Conservation (phyloP, 2,888 invertebrate species). For the Ganaspis brasiliensis region DNA sequence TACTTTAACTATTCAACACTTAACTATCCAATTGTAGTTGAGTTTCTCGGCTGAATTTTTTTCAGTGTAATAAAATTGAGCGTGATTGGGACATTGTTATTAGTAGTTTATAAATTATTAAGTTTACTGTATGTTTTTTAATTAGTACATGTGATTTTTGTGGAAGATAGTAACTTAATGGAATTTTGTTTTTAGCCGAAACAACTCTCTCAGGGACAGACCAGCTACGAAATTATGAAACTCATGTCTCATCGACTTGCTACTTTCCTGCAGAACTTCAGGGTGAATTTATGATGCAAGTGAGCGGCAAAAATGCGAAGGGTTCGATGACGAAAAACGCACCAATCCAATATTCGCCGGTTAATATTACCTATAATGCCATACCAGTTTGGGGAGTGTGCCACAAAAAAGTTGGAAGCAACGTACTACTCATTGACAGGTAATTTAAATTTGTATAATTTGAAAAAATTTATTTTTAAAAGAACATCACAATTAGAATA, state of each 20-base stretch:
- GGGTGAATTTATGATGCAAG: constrained; percentile 85
- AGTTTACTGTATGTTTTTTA: too few species aligned
- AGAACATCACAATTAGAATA: too few species aligned
- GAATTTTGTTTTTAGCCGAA: constrained; percentile 59
- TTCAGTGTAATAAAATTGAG: too few species aligned
- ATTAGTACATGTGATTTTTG: too few species aligned
- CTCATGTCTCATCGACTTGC: constrained; percentile 80
- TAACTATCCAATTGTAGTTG: too few species aligned
- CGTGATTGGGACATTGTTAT: too few species aligned
- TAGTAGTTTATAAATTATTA: too few species aligned
- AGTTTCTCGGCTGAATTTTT: too few species aligned
- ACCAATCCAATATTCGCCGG: constrained; percentile 83
- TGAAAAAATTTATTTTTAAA: too few species aligned
- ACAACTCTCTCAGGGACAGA: constrained; percentile 62
- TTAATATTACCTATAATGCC: constrained; percentile 84
- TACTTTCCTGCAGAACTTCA: constrained; percentile 86
- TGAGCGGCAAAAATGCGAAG: constrained; percentile 73
- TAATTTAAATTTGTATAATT: too few species aligned
- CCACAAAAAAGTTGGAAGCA: constrained; percentile 83
- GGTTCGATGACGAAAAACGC: constrained; percentile 76
- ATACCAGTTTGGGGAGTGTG: constrained; percentile 87
- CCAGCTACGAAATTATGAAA: constrained; percentile 58
- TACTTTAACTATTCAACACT: too few species aligned
- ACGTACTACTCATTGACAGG: constrained; percentile 84
- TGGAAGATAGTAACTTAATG: not conserved